Base-by-base conservation (phyloP, 2,888 invertebrate species). In the Anticlea derivata region DNA sequence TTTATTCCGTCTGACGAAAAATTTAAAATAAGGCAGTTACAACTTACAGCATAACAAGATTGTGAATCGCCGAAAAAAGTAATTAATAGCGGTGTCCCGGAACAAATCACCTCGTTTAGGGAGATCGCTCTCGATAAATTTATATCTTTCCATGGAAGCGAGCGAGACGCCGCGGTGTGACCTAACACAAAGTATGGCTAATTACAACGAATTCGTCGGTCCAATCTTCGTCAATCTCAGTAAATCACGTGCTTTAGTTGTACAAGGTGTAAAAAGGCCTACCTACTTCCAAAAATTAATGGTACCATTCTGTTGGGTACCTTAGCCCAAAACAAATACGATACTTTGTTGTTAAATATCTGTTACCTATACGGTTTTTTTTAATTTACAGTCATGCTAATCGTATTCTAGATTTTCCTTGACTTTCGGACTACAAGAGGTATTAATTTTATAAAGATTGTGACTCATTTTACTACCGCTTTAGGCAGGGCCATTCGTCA, bases 31-130 rank as follows among this genome's bases (percentile, higher is more conserved):
- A 60, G 61, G 58, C 56, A 29, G 60, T 8, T 8, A 7, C 26
- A 24, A 24, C 51, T 68, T 64, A 71, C 17, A 30, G 7, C 38
- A 68, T 70, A 66, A 70, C 66, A 58, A 71, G 66, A 68, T 62
- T 61, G 63, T 65, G 60, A 56, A 50, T 63, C 62, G 54, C 62
- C 67, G 68, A 75, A 75, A 75, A n/a, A 70, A 68, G 69, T 71
- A 65, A 69, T 77, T 69, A 78, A 70, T 66, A 58, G 58, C 67
- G 60, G 57, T 67, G 67, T 63, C 39, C 64, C 69, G 64, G 68
- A 70, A 78, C 74, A 73, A 77, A 79, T 79, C 73, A 64, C 66
- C 70, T 71, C 66, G 66, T 73, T 73, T 68, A 60, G 47, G 51
- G 44, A 56, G 54, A 53, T 58, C 55, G 55, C 45, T 55, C 58